Conservation (phyloP, 2,797 vertebrate species). For the Pangasius sanitwongsei region DNA sequence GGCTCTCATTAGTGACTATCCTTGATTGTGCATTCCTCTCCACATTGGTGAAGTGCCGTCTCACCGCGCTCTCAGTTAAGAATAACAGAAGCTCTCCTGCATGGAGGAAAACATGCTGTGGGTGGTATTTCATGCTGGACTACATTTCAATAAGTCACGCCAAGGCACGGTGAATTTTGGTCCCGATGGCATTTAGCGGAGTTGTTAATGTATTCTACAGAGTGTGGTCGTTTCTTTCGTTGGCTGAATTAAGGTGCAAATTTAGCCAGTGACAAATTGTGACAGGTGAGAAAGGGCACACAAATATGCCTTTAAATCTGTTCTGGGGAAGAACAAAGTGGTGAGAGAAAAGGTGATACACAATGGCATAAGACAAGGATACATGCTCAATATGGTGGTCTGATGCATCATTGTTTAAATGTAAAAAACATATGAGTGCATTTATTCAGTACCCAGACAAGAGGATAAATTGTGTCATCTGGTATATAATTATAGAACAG, state of each 20-base stretch:
- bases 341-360: slow-evolving; percentile 5
- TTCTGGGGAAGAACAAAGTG: slow-evolving; percentile 17
- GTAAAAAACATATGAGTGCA: neutral
- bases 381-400: neutral
- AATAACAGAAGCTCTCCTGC: slow-evolving; percentile 32
- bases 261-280: slow-evolving; percentile 48
- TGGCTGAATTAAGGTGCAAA: slow-evolving; percentile 40
- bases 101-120: slow-evolving; percentile 43
- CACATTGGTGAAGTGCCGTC: slow-evolving; percentile 39
- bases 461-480: slow-evolving; percentile 43
- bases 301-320: slow-evolving; percentile 34
- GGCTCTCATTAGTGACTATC: slow-evolving; percentile 77
- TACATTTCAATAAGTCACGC: slow-evolving; percentile 58
- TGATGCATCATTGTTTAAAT: neutral
- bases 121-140: slow-evolving; percentile 60
- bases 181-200: slow-evolving; percentile 51
- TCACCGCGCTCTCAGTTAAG: slow-evolving; percentile 17
- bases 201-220: slow-evolving; percentile 51
- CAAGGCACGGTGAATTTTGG: slow-evolving; percentile 45
- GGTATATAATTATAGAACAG: slow-evolving; percentile 50
- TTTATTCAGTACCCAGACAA: slow-evolving; percentile 16
- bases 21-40: slow-evolving; percentile 77
- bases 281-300: slow-evolving; percentile 48
- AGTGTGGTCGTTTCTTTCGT: slow-evolving; percentile 33
- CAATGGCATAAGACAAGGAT: slow-evolving; percentile 15